Conservation (phyloP, 2,113 vertebrate genomes). For the Erinaceus europaeus region DNA sequence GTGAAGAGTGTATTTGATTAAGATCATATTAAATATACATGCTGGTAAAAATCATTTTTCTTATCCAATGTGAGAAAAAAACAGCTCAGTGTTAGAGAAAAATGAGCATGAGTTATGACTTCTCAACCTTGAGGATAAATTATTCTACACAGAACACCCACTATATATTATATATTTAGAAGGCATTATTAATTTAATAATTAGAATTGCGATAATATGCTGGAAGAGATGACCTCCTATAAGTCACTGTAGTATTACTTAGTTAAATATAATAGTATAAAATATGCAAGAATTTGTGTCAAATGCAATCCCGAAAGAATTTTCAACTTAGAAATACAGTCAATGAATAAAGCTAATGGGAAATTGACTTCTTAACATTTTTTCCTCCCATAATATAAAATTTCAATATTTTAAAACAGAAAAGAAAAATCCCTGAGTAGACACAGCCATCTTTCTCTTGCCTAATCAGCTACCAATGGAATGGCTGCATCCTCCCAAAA, state of each 20-base stretch:
- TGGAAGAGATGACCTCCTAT: slow-evolving; percentile 46
- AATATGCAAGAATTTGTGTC: slow-evolving; percentile 12
- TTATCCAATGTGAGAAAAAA: slow-evolving; percentile 47
- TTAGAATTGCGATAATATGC: slow-evolving; percentile 63
- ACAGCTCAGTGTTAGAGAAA: slow-evolving; percentile 53
- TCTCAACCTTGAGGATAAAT: slow-evolving; percentile 59
- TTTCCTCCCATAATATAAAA: not conserved
- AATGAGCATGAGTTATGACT: slow-evolving; percentile 58
- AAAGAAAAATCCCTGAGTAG: not conserved
- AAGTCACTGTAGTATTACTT: slow-evolving; percentile 33
- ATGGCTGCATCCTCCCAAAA: not conserved
- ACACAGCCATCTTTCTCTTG: not conserved
- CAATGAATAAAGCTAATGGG: slow-evolving; percentile 10
- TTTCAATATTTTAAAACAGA: not conserved
- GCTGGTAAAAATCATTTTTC: slow-evolving; percentile 48
- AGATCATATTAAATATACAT: slow-evolving; percentile 66
- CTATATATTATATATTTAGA: slow-evolving; percentile 53
- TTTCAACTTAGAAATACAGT: slow-evolving; percentile 18
- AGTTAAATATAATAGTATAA: slow-evolving; percentile 44
- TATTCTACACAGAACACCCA: slow-evolving; percentile 35
- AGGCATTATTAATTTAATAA: slow-evolving; percentile 64
- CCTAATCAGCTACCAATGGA: not conserved
- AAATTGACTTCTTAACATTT: not conserved
- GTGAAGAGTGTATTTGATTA: slow-evolving; percentile 46
- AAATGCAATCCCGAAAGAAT: slow-evolving; percentile 5